Conservation (phyloP, 2,797 vertebrate genomes). For the Xerus rutilus region DNA sequence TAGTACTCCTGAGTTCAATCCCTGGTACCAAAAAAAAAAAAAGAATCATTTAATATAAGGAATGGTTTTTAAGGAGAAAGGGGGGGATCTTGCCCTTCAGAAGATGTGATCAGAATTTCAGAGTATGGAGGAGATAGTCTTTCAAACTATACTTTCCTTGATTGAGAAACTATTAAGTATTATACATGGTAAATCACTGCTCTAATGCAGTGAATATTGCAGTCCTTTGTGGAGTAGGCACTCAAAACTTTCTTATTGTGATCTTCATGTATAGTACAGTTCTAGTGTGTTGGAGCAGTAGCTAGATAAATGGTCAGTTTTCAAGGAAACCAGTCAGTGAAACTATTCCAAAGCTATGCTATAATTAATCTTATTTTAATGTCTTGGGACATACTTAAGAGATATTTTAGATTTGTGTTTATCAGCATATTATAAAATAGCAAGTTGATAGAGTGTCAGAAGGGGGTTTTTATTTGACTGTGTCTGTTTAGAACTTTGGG, state of each 20-base stretch:
- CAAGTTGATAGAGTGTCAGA: neutral
- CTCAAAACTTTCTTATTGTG: neutral
- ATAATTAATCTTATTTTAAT: constrained; percentile 23
- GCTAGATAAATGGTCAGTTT: neutral
- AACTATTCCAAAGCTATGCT: neutral
- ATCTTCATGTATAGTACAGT: constrained; percentile 41
- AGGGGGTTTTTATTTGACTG: neutral
- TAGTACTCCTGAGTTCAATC: too few species aligned
- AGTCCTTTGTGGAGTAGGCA: neutral
- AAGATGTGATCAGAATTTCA: constrained; percentile 21
- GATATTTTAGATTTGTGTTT: constrained; percentile 21
- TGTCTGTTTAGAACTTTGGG: neutral
- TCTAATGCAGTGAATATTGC: neutral
- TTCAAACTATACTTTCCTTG: neutral
- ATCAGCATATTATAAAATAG: neutral
- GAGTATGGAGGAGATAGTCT: neutral
- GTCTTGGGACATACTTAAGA: neutral
- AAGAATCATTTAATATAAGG: constrained; percentile 14
- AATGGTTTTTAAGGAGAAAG: neutral
- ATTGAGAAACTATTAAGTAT: constrained; percentile 15
- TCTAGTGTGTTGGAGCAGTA: neutral
- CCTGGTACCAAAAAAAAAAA: too few species aligned
- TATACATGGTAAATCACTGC: neutral
- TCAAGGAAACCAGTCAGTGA: neutral
- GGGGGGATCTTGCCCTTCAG: neutral